Base-by-base conservation (phyloP, 2,888 invertebrate species). In the Amorpha juglandis region DNA sequence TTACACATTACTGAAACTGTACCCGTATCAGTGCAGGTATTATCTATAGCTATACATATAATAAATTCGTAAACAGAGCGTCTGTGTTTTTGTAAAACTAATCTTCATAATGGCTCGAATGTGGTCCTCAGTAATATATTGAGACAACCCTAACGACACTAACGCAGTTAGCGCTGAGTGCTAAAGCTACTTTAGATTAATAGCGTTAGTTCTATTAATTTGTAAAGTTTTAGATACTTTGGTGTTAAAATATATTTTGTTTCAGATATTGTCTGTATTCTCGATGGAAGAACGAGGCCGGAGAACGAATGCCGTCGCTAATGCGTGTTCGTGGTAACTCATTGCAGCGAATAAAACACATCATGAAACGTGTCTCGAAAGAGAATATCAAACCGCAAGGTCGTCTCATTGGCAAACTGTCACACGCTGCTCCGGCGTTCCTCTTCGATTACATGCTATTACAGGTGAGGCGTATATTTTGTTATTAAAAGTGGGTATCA, bases 341-440 rank as follows among this genome's bases (percentile, higher is more conserved):
- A 0, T 95, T 98, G 73, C 98, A 98, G 81, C 96, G 97, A 80
- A 97, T 99, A 62, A 98, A 98, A 84, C 98, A 98, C 73, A 97
- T 99, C 48, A 98, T 99, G 98, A 99, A 99, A 91, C 96, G 97
- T 70, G 98, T 98, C 48, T 98, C 98, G 78, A 99, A 99, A 85
- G 99, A 99, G 87, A 99, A 99, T 80, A 98, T 99, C 7, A 99
- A 99, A 87, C 98, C 98, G 0, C 97, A 98, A 69, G 99, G 99
- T 0, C 95, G 99, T 68, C 96, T 97, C 62, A 97, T 99, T 71
- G 99, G 99, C 14, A 99, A 99, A 93, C 94, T 99, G 45, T 98
- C 98, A 35, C 99, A 99, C 86, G 98, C 98, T 63, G 98, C 98
- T 53, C 99, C 99, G 0, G 97, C 98, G 9, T 97, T 98, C 78